Evolutionary conservation across 2,113 vertebrate genomes (phyloP).

Genomic region (Pachyramphus minor): DNA sequence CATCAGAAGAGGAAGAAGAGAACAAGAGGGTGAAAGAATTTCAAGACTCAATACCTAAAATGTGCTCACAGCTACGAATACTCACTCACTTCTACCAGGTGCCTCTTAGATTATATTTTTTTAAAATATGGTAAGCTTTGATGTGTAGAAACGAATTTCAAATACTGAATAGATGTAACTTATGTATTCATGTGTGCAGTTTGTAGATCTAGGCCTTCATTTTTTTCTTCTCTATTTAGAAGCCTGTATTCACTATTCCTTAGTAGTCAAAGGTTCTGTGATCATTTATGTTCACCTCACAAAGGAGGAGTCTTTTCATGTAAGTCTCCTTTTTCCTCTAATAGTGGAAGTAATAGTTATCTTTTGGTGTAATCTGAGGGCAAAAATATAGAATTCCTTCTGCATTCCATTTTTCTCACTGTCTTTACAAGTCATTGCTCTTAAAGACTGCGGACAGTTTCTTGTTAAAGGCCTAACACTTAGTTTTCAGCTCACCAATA

Average conservation of each 20-base stretch:
- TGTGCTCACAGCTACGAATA: slow-evolving; percentile 91
- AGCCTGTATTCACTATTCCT: neutral
- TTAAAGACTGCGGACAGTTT: neutral
- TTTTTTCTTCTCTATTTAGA: neutral
- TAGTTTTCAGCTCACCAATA: neutral
- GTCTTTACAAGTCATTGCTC: neutral
- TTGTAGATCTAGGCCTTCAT: neutral
- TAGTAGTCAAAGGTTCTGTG: neutral
- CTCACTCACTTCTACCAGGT: slow-evolving; percentile 98
- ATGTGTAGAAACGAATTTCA: neutral
- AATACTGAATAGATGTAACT: neutral
- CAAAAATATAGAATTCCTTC: neutral
- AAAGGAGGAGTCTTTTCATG: neutral
- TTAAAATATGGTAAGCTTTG: neutral
- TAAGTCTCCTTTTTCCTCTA: neutral
- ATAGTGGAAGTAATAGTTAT: neutral
- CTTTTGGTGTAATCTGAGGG: neutral
- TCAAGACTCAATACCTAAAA: slow-evolving; percentile 90
- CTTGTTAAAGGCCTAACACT: neutral
- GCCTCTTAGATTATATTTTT: neutral
- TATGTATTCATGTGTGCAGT: neutral
- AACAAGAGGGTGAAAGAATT: slow-evolving; percentile 85
- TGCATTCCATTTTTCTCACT: neutral
- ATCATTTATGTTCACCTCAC: neutral
- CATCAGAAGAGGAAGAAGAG: slow-evolving; percentile 87